phyloP scores from a whole-genome alignment of 2,888 invertebrate species.

The Rhorus exstirpatorius region DNA sequence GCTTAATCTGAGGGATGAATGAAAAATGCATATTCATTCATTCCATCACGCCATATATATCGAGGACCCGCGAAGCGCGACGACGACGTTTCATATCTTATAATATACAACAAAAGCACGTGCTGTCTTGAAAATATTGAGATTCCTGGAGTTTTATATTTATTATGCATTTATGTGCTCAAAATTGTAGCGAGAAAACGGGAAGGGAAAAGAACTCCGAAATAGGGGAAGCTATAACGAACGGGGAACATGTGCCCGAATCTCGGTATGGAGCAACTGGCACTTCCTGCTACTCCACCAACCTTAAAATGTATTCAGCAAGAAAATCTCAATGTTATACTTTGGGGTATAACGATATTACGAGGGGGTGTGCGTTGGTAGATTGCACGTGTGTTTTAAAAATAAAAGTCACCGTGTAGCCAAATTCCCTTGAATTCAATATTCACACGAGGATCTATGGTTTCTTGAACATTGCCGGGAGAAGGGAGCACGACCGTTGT shows the following conservation, averaged over 20 bases:
- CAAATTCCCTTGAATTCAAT: slow-evolving; percentile 34
- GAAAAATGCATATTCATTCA: slow-evolving; percentile 79
- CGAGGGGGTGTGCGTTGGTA: not conserved
- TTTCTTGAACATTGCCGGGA: slow-evolving; percentile 37
- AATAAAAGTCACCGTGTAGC: slow-evolving; percentile 33
- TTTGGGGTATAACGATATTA: slow-evolving; percentile 3
- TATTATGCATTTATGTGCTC: not conserved
- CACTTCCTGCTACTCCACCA: slow-evolving; percentile 80
- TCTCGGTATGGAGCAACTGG: slow-evolving; percentile 81
- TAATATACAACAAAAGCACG: slow-evolving; percentile 26
- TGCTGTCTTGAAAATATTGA: not conserved
- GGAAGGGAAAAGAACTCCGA: not conserved
- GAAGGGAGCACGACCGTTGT: slow-evolving; percentile 19
- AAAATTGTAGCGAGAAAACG: not conserved
- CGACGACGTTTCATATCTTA: not conserved
- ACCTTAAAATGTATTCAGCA: slow-evolving; percentile 81
- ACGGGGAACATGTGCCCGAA: slow-evolving; percentile 78
- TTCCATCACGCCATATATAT: slow-evolving; percentile 65
- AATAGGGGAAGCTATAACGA: slow-evolving; percentile 22
- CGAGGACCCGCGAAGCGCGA: slow-evolving; percentile 31
- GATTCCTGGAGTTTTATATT: not conserved
- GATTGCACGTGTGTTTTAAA: slow-evolving; percentile 36
- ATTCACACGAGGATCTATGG: slow-evolving; percentile 62
- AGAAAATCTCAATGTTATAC: slow-evolving; percentile 72
- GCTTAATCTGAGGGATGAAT: slow-evolving; percentile 30